Conservation (phyloP, 2,888 invertebrate genomes). For the Anticlea derivata region DNA sequence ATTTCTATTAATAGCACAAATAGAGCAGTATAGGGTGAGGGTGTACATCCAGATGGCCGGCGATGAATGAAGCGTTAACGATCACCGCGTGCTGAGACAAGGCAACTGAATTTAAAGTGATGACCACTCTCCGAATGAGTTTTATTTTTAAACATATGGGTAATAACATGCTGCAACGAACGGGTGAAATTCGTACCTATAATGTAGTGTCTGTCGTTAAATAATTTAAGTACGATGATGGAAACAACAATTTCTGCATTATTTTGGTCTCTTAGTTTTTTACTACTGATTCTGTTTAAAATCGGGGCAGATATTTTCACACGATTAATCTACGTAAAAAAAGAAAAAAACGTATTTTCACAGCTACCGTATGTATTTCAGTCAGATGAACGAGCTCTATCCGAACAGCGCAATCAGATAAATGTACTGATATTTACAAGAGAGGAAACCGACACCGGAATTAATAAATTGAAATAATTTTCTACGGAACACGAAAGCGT, state of each 20-base stretch:
- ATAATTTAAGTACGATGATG: not conserved
- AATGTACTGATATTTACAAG: constrained; percentile 20
- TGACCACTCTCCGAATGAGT: constrained; percentile 18
- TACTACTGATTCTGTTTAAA: constrained; percentile 1
- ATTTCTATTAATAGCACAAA: constrained; percentile 39
- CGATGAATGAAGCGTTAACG: constrained; percentile 74
- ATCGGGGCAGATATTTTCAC: constrained; percentile 5
- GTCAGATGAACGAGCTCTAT: not conserved
- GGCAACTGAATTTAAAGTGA: constrained; percentile 22
- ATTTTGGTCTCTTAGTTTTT: too few relatives aligned
- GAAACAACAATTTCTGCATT: too few relatives aligned
- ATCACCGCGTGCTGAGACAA: constrained; percentile 32
- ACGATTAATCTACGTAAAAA: constrained; percentile 1
- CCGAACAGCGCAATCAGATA: constrained; percentile 13
- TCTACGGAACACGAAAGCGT: constrained; percentile 39
- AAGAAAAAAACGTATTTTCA: constrained; percentile 6
- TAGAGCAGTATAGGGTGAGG: constrained; percentile 51
- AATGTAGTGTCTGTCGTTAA: not conserved
- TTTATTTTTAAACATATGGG: constrained; percentile 13
- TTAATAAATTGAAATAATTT: constrained; percentile 43
- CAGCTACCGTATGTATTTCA: constrained; percentile 5
- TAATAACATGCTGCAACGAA: not conserved
- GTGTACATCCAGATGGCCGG: constrained; percentile 65
- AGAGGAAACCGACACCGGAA: constrained; percentile 26
- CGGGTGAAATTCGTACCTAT: not conserved